These are phyloP conservation scores for Muscicapa comitata DNA, from an alignment of 2,797 vertebrate species.

Conservation along the genomic window DNA sequence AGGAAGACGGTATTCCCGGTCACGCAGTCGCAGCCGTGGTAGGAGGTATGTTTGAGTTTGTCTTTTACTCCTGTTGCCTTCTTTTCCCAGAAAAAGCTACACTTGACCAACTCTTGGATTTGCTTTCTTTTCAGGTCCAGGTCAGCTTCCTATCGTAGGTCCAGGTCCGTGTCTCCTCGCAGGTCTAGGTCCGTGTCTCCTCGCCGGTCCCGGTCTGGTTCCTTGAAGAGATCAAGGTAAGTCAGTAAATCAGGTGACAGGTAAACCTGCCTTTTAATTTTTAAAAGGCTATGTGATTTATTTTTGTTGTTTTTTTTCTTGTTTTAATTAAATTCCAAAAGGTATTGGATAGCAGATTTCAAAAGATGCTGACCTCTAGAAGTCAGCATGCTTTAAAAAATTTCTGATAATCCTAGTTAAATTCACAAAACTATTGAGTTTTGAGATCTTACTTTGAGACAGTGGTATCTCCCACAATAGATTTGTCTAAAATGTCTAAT, in stretches of 20 bases:
- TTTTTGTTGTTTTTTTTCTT: fast-evolving
- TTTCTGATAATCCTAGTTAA: not conserved
- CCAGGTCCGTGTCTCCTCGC: slow-evolving; percentile 79
- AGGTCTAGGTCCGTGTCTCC: slow-evolving; percentile 80
- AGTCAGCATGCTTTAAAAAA: not conserved
- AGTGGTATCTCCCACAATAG: fast-evolving
- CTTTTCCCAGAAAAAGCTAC: not conserved
- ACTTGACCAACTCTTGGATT: not conserved
- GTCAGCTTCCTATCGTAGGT: slow-evolving; percentile 81
- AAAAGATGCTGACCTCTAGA: not conserved
- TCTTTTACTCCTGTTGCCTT: fast-evolving
- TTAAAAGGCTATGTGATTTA: fast-evolving
- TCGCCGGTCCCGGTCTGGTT: slow-evolving; percentile 77
- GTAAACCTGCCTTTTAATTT: not conserved
- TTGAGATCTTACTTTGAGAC: not conserved
- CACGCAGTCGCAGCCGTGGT: slow-evolving; percentile 81
- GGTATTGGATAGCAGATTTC: not conserved
- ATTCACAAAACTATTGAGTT: not conserved
- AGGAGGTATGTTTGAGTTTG: slow-evolving; percentile 72
- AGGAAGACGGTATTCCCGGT: slow-evolving; percentile 80
- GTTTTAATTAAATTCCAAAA: not conserved
- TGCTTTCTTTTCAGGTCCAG: slow-evolving; percentile 75
- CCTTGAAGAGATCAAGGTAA: slow-evolving; percentile 84
- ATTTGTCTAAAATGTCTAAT: fast-evolving
- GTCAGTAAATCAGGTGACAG: not conserved